A percentile compares a stretch with the other conserved stretches of the same genome.
These are phyloP conservation scores for Ibidorhyncha struthersii DNA, from an alignment of 2,113 vertebrate species.

Conservation along the genomic window DNA sequence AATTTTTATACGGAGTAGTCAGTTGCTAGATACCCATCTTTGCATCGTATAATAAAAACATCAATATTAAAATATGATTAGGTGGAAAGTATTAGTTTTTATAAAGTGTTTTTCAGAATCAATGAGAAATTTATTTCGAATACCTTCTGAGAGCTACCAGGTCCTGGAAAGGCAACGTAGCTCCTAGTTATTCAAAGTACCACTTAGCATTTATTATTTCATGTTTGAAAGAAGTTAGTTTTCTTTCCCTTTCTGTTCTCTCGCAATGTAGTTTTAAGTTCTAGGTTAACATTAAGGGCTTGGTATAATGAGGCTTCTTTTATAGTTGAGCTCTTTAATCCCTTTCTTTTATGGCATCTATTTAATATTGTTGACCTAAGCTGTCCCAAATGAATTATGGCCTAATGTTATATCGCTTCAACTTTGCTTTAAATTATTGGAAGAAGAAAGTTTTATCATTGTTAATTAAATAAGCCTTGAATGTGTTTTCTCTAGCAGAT, in stretches of 20 bases:
- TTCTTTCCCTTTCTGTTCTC: background rate
- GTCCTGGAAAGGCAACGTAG: background rate
- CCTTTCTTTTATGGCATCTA: slow-evolving; percentile 2
- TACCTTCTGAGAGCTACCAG: background rate
- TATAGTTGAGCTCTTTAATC: slow-evolving; percentile 18
- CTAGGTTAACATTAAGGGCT: background rate
- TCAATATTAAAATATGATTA: background rate
- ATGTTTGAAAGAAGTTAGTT: background rate
- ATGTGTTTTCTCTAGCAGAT: slow-evolving; percentile 29
- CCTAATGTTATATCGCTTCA: slow-evolving; percentile 2
- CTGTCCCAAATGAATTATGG: background rate
- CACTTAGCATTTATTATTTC: background rate
- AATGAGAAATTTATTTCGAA: background rate
- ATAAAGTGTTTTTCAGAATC: background rate
- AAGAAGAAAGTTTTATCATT: background rate
- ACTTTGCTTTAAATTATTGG: background rate
- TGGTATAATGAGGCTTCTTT: background rate
- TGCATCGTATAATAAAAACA: background rate
- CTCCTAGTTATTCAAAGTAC: background rate
- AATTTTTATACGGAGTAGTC: background rate
- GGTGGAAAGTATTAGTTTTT: background rate
- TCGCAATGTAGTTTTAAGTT: background rate
- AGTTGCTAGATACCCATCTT: background rate
- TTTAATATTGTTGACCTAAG: slow-evolving; percentile 41
- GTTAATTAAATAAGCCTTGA: slow-evolving; percentile 29